Percentiles rank a stretch among this genome's conserved stretches.
phyloP scores from a whole-genome alignment of 2,797 vertebrate species.

The Luscinia megarhynchos region DNA sequence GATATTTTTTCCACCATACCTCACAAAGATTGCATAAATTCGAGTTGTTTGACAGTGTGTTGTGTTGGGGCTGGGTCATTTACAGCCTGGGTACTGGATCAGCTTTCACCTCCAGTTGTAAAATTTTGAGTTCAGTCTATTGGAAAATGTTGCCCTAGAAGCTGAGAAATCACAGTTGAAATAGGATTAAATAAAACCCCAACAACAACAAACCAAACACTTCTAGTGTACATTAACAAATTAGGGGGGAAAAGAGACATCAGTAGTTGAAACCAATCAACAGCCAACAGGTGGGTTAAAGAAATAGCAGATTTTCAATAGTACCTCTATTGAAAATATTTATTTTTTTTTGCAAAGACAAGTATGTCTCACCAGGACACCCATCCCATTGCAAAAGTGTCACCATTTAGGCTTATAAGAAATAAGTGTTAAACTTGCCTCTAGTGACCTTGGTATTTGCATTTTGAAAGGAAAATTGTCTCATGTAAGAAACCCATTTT shows the following conservation, averaged over 20 bases:
- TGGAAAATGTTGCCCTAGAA: neutral
- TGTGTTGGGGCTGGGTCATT: neutral
- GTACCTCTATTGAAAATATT: neutral
- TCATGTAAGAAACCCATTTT: fast-evolving
- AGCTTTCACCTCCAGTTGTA: neutral
- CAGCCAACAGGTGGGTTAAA: neutral
- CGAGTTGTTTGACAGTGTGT: neutral
- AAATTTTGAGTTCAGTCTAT: neutral
- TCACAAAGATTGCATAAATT: neutral
- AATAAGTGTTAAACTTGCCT: neutral
- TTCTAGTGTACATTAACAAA: neutral
- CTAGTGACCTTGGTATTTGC: neutral
- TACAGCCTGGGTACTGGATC: neutral
- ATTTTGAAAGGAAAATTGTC: neutral
- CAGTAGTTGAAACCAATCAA: neutral
- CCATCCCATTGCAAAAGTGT: neutral
- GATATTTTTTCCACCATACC: neutral
- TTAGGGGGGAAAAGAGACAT: fast-evolving
- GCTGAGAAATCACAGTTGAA: neutral
- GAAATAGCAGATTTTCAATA: neutral
- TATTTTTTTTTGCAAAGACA: neutral
- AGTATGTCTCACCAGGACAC: neutral
- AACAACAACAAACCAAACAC: neutral
- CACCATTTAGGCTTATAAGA: neutral
- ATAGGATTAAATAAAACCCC: neutral